Percentiles rank a stretch among this genome's conserved stretches.
Conservation (phyloP, 2,888 invertebrate genomes). For the Nomada goodeniana region DNA sequence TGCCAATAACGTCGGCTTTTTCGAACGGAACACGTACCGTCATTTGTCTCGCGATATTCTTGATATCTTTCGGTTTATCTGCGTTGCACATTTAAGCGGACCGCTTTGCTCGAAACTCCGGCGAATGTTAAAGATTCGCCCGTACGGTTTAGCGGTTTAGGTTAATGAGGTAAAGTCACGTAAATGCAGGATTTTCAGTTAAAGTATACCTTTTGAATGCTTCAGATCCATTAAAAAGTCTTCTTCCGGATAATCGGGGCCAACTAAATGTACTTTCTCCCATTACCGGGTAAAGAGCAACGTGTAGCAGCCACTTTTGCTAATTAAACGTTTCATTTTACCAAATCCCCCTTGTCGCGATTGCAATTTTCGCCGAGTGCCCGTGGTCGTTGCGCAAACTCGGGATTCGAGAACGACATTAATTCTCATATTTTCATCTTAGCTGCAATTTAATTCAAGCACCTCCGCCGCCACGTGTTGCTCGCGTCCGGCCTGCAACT, state of each 20-base stretch:
- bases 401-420: slow-evolving; percentile 38
- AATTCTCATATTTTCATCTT: slow-evolving; percentile 51
- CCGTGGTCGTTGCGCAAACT: slow-evolving; percentile 11
- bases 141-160: background rate
- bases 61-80: background rate
- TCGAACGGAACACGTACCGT: slow-evolving; percentile 30
- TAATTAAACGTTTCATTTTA: slow-evolving; percentile 37
- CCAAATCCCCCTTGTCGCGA: slow-evolving; percentile 15
- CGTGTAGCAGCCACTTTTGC: slow-evolving; percentile 6
- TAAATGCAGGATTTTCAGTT: background rate
- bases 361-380: slow-evolving; percentile 18
- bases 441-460: slow-evolving; percentile 47
- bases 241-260: slow-evolving; percentile 5
- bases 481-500: slow-evolving; percentile 24
- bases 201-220: background rate
- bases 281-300: slow-evolving; percentile 7
- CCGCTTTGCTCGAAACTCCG: background rate
- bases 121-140: background rate
- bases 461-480: slow-evolving; percentile 38
- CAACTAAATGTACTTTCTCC: slow-evolving; percentile 5
- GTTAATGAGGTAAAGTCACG: background rate
- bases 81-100: background rate
- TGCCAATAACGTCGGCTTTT: slow-evolving; percentile 55
- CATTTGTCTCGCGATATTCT: slow-evolving; percentile 36
- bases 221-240: slow-evolving; percentile 12